phyloP scores from a whole-genome alignment of 1,140 invertebrate species.

The Chironomus tepperi region DNA sequence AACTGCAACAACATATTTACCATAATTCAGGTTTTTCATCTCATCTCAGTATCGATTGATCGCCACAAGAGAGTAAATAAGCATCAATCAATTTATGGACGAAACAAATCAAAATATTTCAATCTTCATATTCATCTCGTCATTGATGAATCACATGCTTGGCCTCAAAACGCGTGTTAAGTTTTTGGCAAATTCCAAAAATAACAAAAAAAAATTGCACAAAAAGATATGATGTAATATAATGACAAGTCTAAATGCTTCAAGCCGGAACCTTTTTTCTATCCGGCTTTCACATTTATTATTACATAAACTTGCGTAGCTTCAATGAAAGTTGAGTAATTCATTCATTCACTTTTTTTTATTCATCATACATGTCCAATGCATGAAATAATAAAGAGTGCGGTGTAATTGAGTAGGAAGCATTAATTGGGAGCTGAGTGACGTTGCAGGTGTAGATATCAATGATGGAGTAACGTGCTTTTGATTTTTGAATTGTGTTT shows the following conservation, averaged over 20 bases:
- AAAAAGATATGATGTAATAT: not conserved
- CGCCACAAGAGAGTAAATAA: too few relatives aligned
- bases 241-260: constrained; percentile 8
- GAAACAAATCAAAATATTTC: too few relatives aligned
- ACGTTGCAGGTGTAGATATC: too few relatives aligned
- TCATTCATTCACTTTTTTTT: not conserved
- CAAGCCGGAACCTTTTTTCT: constrained; percentile 3
- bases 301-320: not conserved
- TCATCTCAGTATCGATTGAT: too few relatives aligned
- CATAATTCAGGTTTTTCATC: too few relatives aligned
- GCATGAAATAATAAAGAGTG: too few relatives aligned
- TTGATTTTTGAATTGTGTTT: too few relatives aligned
- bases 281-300: constrained; percentile 12
- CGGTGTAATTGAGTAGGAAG: too few relatives aligned
- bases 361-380: not conserved
- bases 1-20: too few relatives aligned
- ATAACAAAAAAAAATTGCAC: not conserved
- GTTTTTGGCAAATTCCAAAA: not conserved
- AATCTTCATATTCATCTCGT: not conserved
- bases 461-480: too few relatives aligned
- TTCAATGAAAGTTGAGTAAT: constrained; percentile 2
- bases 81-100: too few relatives aligned
- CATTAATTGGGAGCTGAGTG: too few relatives aligned
- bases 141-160: not conserved
- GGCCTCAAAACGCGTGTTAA: not conserved